Conservation (phyloP, 37 sponge, comb jelly and placozoan species). For the Geodia barretti region DNA sequence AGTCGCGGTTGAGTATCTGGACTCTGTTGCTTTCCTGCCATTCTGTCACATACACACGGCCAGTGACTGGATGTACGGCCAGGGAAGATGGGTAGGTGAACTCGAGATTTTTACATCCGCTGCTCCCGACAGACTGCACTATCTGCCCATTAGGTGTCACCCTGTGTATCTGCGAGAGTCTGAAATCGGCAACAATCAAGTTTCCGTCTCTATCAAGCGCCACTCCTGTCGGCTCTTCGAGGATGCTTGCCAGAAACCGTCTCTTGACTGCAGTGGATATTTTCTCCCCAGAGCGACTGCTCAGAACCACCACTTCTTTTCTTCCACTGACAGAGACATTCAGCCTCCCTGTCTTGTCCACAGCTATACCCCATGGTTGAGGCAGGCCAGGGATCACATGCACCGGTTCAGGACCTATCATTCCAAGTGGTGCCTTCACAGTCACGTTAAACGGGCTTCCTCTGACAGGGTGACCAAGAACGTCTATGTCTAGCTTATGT, state of each 20-base stretch:
- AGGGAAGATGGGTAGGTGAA: constrained; percentile 4
- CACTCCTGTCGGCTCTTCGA: background rate
- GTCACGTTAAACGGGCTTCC: constrained; percentile 4
- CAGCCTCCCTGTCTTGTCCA: background rate
- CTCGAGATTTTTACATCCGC: background rate
- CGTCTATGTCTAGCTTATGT: constrained; percentile 8
- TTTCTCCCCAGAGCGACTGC: background rate
- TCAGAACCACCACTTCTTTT: background rate
- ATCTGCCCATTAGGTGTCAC: constrained; percentile 4
- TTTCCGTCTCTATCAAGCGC: background rate
- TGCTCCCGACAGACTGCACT: background rate
- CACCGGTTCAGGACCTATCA: background rate
- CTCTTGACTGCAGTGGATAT: background rate
- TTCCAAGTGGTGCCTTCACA: constrained; percentile 9
- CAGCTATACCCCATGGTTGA: constrained; percentile 2
- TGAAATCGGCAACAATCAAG: constrained; percentile 5
- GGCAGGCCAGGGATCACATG: background rate
- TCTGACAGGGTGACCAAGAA: constrained; percentile 2
- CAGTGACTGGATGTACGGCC: constrained; percentile 1
- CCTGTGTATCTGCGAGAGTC: background rate
- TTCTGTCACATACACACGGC: constrained; percentile 5
- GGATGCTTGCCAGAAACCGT: background rate
- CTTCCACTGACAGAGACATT: background rate
- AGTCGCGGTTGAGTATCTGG: constrained; percentile 10
- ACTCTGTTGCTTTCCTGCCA: constrained; percentile 10